These are phyloP conservation scores for Poliocrania exsul DNA, from an alignment of 2,797 vertebrate genomes.

Conservation along the genomic window DNA sequence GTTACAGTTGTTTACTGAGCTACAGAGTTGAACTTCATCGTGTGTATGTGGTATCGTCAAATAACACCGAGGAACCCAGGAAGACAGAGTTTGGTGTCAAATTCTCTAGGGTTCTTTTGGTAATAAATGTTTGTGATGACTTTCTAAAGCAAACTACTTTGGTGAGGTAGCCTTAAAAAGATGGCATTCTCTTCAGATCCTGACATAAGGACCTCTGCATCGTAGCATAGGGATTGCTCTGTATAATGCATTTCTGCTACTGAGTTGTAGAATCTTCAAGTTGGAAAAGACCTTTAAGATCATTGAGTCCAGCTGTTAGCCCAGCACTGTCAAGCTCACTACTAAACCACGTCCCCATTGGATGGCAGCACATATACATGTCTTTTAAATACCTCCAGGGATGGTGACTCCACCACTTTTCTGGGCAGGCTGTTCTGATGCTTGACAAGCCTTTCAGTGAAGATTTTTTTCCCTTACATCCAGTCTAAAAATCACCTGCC, in stretches of 20 bases:
- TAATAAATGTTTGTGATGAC: neutral
- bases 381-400: neutral
- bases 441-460: neutral
- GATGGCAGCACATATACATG: neutral
- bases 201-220: neutral
- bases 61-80: neutral
- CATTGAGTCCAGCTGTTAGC: rapidly evolving
- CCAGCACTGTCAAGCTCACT: neutral
- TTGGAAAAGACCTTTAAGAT: neutral
- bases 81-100: neutral
- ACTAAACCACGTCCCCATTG: neutral
- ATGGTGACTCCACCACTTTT: neutral
- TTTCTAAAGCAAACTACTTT: neutral
- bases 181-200: neutral
- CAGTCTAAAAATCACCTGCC: neutral
- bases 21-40: neutral
- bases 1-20: neutral
- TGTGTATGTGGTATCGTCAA: neutral
- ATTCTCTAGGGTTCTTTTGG: neutral
- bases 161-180: neutral
- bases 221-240: neutral
- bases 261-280: neutral
- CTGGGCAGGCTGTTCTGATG: neutral
- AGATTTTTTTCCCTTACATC: neutral
- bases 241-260: neutral